Base-by-base conservation (phyloP, 2,888 invertebrate species). In the Arctia plantaginis region DNA sequence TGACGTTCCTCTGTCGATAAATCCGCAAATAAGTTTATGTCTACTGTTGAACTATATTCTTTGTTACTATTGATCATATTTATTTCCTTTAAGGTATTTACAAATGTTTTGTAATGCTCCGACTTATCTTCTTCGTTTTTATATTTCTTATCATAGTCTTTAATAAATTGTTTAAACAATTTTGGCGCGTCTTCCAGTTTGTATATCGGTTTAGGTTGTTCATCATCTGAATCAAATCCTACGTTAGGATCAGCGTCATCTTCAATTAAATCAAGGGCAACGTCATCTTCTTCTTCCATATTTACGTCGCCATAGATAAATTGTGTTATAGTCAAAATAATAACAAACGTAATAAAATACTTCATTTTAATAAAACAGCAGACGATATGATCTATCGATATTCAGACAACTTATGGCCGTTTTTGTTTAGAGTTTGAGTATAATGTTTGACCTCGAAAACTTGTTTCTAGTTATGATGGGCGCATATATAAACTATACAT, bases 21-120 rank as follows among this genome's bases (percentile, higher is more conserved):
- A 82, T 94, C 94, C 20, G 93, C 72, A 77, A 93, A 93, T 75
- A 87, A 76, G 78, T 94, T 93, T 65, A 94, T 93, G 65, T 88
- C 91, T 67, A 82, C 76, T 18, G 84, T 77, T 1, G 86, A 79
- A 74, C 77, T 82, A 33, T 72, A 82, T 44, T 87, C 82, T 18
- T 86, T 84, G 79, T 85, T 65, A 77, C 82, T 77, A 33, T 94
- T 94, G 20, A 89, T 72, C 15, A 76, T 82, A 76, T 92, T 94
- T 18, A 94, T 93, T 27, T 89, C 88, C 71, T 88, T 86, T 73
- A 94, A 86, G 74, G 87, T 92, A 6, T 87, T 82, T 13, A 89
- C 73, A 67, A 94, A 94, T 62, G 86, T 87, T 8, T 83, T 74
- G 73, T 84, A 94, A 77, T 88, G 93, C n/a, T 78, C 82, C 0